Evolutionary conservation across 2,888 invertebrate species (phyloP), one percentile per base, ranked within the genome.

Genomic region (Drosophila helvetica): DNA sequence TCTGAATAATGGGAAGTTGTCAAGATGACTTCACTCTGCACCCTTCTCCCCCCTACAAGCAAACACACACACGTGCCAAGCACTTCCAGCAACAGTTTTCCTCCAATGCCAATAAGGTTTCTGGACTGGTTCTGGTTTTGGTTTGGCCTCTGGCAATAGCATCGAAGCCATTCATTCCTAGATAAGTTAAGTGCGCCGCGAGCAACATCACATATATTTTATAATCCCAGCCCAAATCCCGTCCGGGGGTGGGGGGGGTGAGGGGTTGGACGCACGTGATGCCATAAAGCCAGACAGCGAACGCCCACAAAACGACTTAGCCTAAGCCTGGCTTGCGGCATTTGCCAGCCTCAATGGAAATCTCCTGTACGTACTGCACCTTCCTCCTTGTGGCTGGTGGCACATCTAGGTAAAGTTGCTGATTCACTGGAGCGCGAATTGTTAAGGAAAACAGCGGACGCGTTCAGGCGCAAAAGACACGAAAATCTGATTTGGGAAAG

Each of bases 291-390:
- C 45, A 18, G 25, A 50, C 45, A n/a, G 67, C n/a, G 27, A 18
- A 67, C 46, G 51, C 65, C 54, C 69, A 50, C 66, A 63, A 66
- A 59, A 51, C 58, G 68, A 75, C 72, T 79, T 81, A 68, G 57
- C 78, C 64, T 80, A 86, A 86, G 74, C 71, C 74, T 53, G 70
- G 66, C 75, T 72, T 78, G 79, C 73, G 86, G 81, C 75, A 61
- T 58, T 78, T 72, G 15, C 52, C 63, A 72, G 59, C 53, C 61
- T 66, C 74, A 68, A 72, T 61, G 71, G 54, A 63, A 69, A 71
- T 70, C 71, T 48, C 30, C 56, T 55, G 38, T 48, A 25, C 18
- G 4, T 5, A 33, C 50, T 12, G 12, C 15, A 38, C 38, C 38
- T 38, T 38, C 38, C 38, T 38, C 15, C 38, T 38, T 6, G 38